These are phyloP conservation scores for Aquatica leii DNA, from an alignment of 2,888 invertebrate species.

Conservation along the genomic window DNA sequence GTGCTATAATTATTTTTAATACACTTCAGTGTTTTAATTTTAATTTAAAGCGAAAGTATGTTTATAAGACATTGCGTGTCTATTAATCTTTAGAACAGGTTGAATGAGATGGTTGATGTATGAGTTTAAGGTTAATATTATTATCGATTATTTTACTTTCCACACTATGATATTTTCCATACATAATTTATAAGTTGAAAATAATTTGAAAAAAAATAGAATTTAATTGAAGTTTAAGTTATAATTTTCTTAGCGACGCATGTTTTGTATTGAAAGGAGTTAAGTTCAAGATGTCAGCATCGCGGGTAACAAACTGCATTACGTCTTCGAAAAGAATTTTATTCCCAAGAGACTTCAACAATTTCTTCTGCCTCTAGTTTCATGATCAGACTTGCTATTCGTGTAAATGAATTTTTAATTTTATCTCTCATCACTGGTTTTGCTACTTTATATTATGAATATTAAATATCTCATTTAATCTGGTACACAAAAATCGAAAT, in stretches of 20 bases:
- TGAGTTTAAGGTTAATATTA: too few relatives aligned
- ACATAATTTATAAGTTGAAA: too few relatives aligned
- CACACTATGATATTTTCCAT: too few relatives aligned
- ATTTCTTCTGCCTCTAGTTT: slow-evolving; percentile 49
- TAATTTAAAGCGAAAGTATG: too few relatives aligned
- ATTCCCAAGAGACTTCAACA: slow-evolving; percentile 47
- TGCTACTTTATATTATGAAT: slow-evolving; percentile 15
- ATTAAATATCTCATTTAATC: slow-evolving; percentile 15
- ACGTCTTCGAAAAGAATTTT: slow-evolving; percentile 47
- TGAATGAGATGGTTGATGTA: too few relatives aligned
- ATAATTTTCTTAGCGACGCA: neutral
- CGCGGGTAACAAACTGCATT: slow-evolving; percentile 45
- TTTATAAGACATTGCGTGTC: too few relatives aligned
- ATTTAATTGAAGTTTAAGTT: too few relatives aligned
- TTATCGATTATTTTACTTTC: too few relatives aligned
- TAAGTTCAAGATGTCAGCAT: slow-evolving; percentile 40
- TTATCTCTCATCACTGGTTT: slow-evolving; percentile 23
- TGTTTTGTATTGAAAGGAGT: slow-evolving; percentile 18
- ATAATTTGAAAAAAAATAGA: too few relatives aligned
- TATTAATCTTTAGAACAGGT: too few relatives aligned
- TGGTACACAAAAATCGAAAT: slow-evolving; percentile 12
- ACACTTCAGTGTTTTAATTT: too few relatives aligned
- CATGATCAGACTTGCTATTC: slow-evolving; percentile 39
- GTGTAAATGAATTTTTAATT: slow-evolving; percentile 51
- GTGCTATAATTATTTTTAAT: too few relatives aligned